phyloP scores from a whole-genome alignment of 2,888 invertebrate species.

The Protodeltote pygarga region DNA sequence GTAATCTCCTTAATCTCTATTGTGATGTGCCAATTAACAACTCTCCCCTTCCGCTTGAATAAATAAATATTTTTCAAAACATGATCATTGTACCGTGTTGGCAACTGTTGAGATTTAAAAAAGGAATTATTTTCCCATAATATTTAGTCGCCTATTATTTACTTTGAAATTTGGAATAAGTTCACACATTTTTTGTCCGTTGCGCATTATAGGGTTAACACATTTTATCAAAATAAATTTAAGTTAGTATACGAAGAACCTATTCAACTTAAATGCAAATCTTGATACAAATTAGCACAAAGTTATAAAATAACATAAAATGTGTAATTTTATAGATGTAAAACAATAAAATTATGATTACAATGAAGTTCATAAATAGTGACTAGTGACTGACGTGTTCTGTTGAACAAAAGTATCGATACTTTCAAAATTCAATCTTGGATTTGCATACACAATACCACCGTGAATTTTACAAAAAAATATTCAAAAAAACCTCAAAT shows the following conservation, averaged over 20 bases:
- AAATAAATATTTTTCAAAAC: slow-evolving; percentile 80
- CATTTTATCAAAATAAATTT: slow-evolving; percentile 1
- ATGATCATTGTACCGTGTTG: slow-evolving; percentile 50
- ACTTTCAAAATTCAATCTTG: neutral
- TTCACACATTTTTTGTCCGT: slow-evolving; percentile 24
- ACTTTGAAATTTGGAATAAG: slow-evolving; percentile 8
- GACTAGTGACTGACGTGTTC: slow-evolving; percentile 8
- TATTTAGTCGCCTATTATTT: slow-evolving; percentile 43
- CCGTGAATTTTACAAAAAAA: no score
- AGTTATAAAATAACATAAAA: slow-evolving; percentile 37
- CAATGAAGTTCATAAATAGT: slow-evolving; percentile 37
- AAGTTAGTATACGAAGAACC: neutral
- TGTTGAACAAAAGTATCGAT: slow-evolving; percentile 20
- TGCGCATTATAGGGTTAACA: slow-evolving; percentile 8
- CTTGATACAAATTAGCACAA: slow-evolving; percentile 40
- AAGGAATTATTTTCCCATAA: slow-evolving; percentile 53
- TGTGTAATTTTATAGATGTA: slow-evolving; percentile 35
- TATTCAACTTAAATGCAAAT: slow-evolving; percentile 10
- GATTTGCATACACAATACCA: no score
- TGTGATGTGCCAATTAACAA: slow-evolving; percentile 83
- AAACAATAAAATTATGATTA: slow-evolving; percentile 50
- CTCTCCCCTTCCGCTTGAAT: slow-evolving; percentile 85
- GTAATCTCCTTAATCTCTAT: slow-evolving; percentile 84
- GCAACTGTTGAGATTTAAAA: slow-evolving; percentile 53
- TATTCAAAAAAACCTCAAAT: no score